Base-by-base conservation (phyloP, 1,140 invertebrate species). In the Bombus consobrinus region DNA sequence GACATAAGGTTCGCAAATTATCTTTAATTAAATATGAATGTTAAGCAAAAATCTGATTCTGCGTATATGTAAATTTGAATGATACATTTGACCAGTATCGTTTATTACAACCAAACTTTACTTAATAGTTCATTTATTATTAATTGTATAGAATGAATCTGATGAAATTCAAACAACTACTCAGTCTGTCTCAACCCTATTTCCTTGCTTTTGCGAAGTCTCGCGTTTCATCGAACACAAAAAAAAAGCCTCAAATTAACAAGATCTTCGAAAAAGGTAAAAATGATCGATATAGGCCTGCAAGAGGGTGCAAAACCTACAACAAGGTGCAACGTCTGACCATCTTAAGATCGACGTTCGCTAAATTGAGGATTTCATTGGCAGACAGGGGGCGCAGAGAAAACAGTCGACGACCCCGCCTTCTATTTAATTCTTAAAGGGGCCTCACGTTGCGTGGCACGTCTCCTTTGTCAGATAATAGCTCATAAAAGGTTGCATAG, bases 401-500 rank as follows among this genome's bases (percentile, higher is more conserved):
- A 34, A 71, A n/a, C 83, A 79, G 83, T 79, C 76, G 66, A 32
- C 66, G 66, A 72, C 84, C 59, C 84, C 79, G 79, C 84, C 84
- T 68, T 85, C 84, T 62, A 81, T 76, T 83, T 83, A 86, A 69
- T 86, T 75, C 62, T 43, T 37, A 18, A 69, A 43, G 34, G 43
- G 64, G 13, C 9, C 34, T 34, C 77, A 81, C 32, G 43, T 47
- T 57, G 68, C 75, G 37, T 71, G 9, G 64, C 75, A 22, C 74
- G 74, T 80, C 69, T 53, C 28, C 59, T 69, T 43, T 53, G 71
- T 75, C 77, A 74, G 83, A 81, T 47, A 66, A 85, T 81, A 75
- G 62, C 71, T 69, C 37, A n/a, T 34, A 74, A 79, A 85, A 85
- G 71, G 84, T 85, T 85, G 84, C 84, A 85, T 41, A 73, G 85